Evolutionary conservation across 2,797 vertebrate genomes (phyloP).

Genomic region (Aldrovandia affinis): DNA sequence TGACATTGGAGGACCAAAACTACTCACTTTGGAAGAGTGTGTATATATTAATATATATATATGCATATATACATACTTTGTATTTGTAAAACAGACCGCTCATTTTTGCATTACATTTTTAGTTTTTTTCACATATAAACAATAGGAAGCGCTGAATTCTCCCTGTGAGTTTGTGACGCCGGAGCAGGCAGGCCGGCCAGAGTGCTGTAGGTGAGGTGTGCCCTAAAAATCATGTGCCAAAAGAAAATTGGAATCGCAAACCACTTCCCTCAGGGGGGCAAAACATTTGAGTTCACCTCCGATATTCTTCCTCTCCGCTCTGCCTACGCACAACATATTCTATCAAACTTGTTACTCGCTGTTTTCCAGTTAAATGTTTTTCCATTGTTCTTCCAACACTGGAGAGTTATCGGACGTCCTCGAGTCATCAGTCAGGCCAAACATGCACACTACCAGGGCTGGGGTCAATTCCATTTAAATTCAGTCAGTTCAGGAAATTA

Average conservation of each 20-base stretch:
- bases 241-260: constrained; percentile 47
- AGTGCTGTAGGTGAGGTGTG: constrained; percentile 44
- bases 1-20: constrained; percentile 81
- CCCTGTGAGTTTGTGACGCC: constrained; percentile 46
- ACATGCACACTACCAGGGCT: background rate
- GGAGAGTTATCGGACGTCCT: background rate
- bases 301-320: constrained; percentile 10
- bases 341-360: constrained; percentile 46
- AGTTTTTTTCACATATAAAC: constrained; percentile 56
- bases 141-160: constrained; percentile 49
- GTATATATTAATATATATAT: constrained; percentile 51
- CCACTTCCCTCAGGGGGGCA: constrained; percentile 51
- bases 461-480: background rate
- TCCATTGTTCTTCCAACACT: background rate
- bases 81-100: constrained; percentile 64
- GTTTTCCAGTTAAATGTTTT: constrained; percentile 50
- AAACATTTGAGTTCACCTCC: constrained; percentile 32
- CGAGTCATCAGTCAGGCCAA: background rate
- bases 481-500: background rate
- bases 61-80: constrained; percentile 46
- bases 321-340: constrained; percentile 53
- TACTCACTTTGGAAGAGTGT: constrained; percentile 69
- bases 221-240: constrained; percentile 67
- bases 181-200: constrained; percentile 35
- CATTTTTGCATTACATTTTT: constrained; percentile 58